Evolutionary conservation across 2,113 vertebrate species (phyloP).

Genomic region (Neolamprologus fasciatus): DNA sequence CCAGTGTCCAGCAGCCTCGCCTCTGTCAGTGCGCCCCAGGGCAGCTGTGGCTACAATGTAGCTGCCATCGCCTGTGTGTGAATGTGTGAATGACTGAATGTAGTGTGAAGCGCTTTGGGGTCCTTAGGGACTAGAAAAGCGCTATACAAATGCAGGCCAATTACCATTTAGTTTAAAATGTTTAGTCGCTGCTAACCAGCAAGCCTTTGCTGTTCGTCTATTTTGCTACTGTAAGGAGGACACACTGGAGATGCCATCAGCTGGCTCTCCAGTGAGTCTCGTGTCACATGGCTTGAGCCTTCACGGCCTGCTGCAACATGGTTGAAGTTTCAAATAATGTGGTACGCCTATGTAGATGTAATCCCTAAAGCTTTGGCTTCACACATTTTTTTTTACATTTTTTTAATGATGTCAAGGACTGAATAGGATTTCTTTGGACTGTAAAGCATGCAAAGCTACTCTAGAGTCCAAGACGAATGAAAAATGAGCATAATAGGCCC

Average conservation of each 20-base stretch:
- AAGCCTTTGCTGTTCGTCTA: rapidly evolving
- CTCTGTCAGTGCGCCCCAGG: too few species aligned
- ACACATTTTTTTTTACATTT: neutral
- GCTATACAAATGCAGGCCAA: too few species aligned
- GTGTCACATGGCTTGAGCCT: rapidly evolving
- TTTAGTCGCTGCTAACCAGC: neutral
- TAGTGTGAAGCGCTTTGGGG: too few species aligned
- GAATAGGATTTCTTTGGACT: neutral
- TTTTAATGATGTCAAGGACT: rapidly evolving
- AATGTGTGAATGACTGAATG: too few species aligned
- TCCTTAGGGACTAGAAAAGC: too few species aligned
- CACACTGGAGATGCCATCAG: neutral
- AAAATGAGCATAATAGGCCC: neutral
- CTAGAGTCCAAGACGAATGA: neutral
- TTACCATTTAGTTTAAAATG: neutral
- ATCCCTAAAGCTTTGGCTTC: neutral
- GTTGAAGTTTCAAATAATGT: neutral
- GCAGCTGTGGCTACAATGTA: too few species aligned
- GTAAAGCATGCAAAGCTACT: neutral
- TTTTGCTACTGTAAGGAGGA: neutral
- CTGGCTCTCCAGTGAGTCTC: neutral
- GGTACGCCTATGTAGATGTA: neutral
- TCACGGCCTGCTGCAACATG: rapidly evolving
- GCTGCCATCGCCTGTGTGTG: too few species aligned
- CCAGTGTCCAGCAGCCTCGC: too few species aligned